phyloP scores from a whole-genome alignment of 2,888 invertebrate species.

The Eledona agricola region DNA sequence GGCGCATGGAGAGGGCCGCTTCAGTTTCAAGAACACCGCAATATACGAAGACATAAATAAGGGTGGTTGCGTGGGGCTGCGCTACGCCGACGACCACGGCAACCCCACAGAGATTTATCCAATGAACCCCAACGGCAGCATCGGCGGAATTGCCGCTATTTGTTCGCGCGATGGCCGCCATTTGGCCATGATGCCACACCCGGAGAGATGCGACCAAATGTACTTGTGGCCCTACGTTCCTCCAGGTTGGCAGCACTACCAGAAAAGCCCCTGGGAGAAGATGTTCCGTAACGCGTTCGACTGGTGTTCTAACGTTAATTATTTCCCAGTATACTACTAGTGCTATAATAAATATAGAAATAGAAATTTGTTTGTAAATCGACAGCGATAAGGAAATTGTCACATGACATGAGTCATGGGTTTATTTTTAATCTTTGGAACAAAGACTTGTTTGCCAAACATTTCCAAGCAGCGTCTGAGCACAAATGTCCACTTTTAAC shows the following conservation, averaged over 20 bases:
- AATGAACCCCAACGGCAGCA: constrained; percentile 93
- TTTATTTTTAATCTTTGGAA: too few species aligned
- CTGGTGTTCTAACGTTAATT: constrained; percentile 67
- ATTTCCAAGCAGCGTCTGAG: too few species aligned
- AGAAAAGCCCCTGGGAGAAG: constrained; percentile 87
- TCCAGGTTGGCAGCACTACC: constrained; percentile 63
- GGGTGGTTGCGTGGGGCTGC: constrained; percentile 76
- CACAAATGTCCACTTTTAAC: too few species aligned
- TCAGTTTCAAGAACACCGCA: constrained; percentile 67
- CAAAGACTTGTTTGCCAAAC: too few species aligned
- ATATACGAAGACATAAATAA: constrained; percentile 65
- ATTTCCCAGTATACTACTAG: constrained; percentile 48
- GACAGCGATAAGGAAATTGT: too few species aligned
- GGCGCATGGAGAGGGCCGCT: constrained; percentile 94
- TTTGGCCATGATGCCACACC: constrained; percentile 98
- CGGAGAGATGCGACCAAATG: constrained; percentile 84
- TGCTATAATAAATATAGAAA: too few species aligned
- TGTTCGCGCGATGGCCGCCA: constrained; percentile 92
- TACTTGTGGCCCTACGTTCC: constrained; percentile 90
- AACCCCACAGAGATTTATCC: constrained; percentile 84
- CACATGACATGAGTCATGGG: too few species aligned
- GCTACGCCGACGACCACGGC: constrained; percentile 85
- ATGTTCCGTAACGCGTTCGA: constrained; percentile 90
- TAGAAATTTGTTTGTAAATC: too few species aligned
- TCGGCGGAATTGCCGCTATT: constrained; percentile 84